phyloP scores from a whole-genome alignment of 2,113 vertebrate species.

The Romanogobio albipinnatus region DNA sequence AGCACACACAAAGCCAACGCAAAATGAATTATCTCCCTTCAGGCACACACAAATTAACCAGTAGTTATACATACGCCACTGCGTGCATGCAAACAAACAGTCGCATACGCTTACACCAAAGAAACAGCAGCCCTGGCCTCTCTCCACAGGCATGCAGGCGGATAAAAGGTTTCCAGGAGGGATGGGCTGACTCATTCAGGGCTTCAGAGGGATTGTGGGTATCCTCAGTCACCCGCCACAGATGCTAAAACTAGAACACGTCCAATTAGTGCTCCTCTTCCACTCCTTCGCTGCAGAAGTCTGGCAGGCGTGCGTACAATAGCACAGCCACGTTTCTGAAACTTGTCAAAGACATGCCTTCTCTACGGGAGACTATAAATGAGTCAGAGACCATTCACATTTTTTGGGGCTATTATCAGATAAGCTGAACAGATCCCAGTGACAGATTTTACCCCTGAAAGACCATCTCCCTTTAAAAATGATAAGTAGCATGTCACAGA shows the following conservation, averaged over 20 bases:
- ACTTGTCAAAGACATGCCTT: constrained; percentile 22
- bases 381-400: constrained; percentile 20
- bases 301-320: constrained; percentile 24
- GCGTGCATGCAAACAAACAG: constrained; percentile 1
- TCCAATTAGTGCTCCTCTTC: constrained; percentile 53
- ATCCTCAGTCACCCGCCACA: constrained; percentile 46
- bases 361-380: constrained; percentile 38
- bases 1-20: constrained; percentile 24
- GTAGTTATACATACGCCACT: neutral
- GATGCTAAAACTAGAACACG: constrained; percentile 54
- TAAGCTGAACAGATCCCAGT: constrained; percentile 21
- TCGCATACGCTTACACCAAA: neutral
- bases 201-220: constrained; percentile 27
- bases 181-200: constrained; percentile 55
- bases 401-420: constrained; percentile 36
- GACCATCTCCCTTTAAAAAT: neutral
- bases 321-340: constrained; percentile 1
- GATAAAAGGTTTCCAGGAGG: constrained; percentile 42
- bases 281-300: constrained; percentile 30
- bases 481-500: neutral
- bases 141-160: constrained; percentile 30
- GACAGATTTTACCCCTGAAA: constrained; percentile 19
- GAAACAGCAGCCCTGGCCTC: constrained; percentile 19
- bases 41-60: neutral
- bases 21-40: constrained; percentile 39